Evolutionary conservation across 2,113 vertebrate species (phyloP), one percentile per base, ranked within the genome.

Genomic region (Fukomys damarensis): DNA sequence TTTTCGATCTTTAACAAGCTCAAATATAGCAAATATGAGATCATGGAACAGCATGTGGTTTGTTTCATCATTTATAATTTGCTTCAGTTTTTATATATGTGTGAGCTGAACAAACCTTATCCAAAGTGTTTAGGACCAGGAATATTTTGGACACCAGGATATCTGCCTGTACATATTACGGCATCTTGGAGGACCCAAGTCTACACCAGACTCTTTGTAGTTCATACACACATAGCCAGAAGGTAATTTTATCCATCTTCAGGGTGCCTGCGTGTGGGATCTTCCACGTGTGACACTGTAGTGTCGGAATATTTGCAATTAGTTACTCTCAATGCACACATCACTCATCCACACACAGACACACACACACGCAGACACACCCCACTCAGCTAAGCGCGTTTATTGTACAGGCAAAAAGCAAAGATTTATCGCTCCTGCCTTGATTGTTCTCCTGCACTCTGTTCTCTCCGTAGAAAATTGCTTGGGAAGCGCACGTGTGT

Each of bases 11-110:
- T 96, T 59, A 70, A 22, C 28, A 84, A 46, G 28, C 52, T 93
- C 66, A 90, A 61, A 80, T 56, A 86, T 19, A 77, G 52, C 19
- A 88, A 97, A 49, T 85, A 86, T 77, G 59, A 88, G 22, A 90
- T 80, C 56, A 59, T 70, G 10, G 46, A 59, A 86, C 4, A 93
- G 54, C 61, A 79, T 59, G 19, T 26, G 4, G 5, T 13, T 52
- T 65, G 72, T 8, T 80, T 91, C n/a, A 11, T 81, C 46, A 85
- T 80, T 77, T 91, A 65, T 52, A 81, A 84, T 86, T 61, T 81
- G n/a, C 52, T 79, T 79, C 76, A 52, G 3, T 52, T 79, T 79
- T 22, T 72, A 58, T 56, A 43, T 30, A 72, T 38, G 52, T 41
- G 14, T 26, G 56, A 26, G 30, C 28, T 30, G 68, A 35, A 16